Conservation (phyloP, 2,888 invertebrate species). For the Kuschelorhynchus macadamiae region DNA sequence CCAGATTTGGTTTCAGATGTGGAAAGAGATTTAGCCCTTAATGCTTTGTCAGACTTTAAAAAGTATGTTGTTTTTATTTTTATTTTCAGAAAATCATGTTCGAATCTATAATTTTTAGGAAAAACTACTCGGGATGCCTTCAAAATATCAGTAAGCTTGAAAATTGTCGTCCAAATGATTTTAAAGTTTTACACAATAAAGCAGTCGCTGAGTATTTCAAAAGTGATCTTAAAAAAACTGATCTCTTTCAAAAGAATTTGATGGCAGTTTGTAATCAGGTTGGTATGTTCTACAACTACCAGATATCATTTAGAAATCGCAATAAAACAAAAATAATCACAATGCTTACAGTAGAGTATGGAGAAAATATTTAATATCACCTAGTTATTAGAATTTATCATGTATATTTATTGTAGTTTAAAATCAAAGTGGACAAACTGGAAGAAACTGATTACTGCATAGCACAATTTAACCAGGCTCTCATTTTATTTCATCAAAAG, state of each 20-base stretch:
- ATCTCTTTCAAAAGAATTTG: constrained; percentile 79
- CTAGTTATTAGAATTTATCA: constrained; percentile 16
- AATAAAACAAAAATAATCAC: too few relatives aligned
- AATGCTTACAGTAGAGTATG: too few relatives aligned
- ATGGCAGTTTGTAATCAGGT: constrained; percentile 74
- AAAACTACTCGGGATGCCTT: constrained; percentile 75
- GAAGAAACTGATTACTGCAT: constrained; percentile 79
- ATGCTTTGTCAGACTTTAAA: constrained; percentile 65
- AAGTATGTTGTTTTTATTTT: constrained; percentile 64
- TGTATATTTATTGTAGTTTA: constrained; percentile 59
- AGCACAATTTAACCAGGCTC: constrained; percentile 84
- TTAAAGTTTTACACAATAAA: constrained; percentile 86
- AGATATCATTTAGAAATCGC: too few relatives aligned
- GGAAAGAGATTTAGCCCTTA: constrained; percentile 65
- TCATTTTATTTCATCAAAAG: constrained; percentile 81
- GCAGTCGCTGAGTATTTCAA: constrained; percentile 87
- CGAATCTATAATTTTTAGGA: constrained; percentile 60
- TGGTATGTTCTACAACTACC: constrained; percentile 34
- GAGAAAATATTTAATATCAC: too few relatives aligned
- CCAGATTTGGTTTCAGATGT: constrained; percentile 64
- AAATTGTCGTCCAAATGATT: constrained; percentile 74
- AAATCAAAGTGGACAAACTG: constrained; percentile 69
- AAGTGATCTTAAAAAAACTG: constrained; percentile 80
- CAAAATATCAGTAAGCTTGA: constrained; percentile 78
- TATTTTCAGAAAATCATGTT: constrained; percentile 3